A percentile compares a stretch with the other conserved stretches of the same genome.
Evolutionary conservation across 2,113 vertebrate species (phyloP).

Genomic region (Lathamus discolor): DNA sequence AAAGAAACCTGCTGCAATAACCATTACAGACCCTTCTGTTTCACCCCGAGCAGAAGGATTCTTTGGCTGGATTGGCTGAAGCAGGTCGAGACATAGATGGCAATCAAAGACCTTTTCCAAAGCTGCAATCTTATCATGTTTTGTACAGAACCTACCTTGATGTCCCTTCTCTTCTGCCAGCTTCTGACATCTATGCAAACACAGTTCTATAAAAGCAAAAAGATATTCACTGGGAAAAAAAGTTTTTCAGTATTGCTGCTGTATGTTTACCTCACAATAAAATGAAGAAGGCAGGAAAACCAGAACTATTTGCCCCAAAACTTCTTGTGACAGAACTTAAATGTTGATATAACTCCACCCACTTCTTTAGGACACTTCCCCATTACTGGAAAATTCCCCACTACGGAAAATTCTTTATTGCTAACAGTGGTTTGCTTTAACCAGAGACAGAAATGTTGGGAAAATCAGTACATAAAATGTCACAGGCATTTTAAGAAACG

Average conservation of each 20-base stretch:
- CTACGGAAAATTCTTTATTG: conserved; percentile 31
- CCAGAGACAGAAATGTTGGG: neutral
- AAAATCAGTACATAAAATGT: neutral
- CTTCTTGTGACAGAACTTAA: neutral
- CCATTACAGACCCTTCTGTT: neutral
- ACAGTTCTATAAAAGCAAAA: neutral
- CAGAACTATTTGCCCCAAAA: neutral
- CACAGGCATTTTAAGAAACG: neutral
- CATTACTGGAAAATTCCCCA: conserved; percentile 31
- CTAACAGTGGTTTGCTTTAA: neutral
- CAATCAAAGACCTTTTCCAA: neutral
- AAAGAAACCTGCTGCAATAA: neutral
- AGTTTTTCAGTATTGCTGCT: neutral
- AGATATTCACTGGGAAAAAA: neutral
- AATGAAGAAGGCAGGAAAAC: neutral
- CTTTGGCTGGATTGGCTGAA: neutral
- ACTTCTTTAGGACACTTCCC: conserved; percentile 46
- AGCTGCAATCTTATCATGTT: neutral
- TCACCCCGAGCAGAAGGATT: neutral
- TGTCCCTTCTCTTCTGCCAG: neutral
- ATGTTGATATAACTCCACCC: neutral
- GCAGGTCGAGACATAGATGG: neutral
- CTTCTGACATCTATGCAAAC: neutral
- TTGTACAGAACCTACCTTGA: neutral
- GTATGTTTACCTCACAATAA: neutral